phyloP scores from a whole-genome alignment of 2,797 vertebrate species.

The Simalia tracyae region DNA sequence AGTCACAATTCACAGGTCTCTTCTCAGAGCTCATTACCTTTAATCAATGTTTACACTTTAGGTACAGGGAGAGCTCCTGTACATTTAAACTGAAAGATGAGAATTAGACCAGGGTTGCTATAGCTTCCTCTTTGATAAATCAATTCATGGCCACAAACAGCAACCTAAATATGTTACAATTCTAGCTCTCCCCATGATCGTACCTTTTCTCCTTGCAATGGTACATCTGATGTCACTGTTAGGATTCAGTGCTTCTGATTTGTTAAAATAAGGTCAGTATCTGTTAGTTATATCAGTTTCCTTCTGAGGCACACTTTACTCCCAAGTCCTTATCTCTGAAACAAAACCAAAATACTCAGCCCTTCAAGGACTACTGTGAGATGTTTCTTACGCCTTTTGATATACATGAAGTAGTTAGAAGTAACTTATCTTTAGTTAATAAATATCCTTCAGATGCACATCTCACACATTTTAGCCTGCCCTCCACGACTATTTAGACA shows the following conservation, averaged over 20 bases:
- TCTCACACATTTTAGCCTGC: background rate
- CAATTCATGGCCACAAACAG: background rate
- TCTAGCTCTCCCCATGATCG: background rate
- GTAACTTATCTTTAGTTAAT: background rate
- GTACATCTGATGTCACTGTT: background rate
- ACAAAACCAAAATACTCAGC: background rate
- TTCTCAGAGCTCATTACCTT: background rate
- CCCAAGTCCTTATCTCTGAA: background rate
- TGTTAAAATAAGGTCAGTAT: background rate
- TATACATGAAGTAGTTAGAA: background rate
- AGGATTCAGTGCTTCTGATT: background rate
- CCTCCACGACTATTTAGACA: background rate
- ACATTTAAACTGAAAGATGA: background rate
- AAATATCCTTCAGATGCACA: background rate
- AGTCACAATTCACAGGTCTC: background rate
- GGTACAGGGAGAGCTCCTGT: background rate
- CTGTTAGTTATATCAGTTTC: background rate
- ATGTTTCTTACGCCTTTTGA: background rate
- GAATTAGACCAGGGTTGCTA: background rate
- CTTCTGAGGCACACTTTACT: background rate
- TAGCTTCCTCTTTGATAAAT: slow-evolving; percentile 11
- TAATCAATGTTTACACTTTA: slow-evolving; percentile 5
- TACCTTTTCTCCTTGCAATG: background rate
- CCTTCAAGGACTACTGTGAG: background rate
- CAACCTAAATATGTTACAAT: background rate